phyloP scores from a whole-genome alignment of 1,140 invertebrate genomes.

The Orchesella cincta region DNA sequence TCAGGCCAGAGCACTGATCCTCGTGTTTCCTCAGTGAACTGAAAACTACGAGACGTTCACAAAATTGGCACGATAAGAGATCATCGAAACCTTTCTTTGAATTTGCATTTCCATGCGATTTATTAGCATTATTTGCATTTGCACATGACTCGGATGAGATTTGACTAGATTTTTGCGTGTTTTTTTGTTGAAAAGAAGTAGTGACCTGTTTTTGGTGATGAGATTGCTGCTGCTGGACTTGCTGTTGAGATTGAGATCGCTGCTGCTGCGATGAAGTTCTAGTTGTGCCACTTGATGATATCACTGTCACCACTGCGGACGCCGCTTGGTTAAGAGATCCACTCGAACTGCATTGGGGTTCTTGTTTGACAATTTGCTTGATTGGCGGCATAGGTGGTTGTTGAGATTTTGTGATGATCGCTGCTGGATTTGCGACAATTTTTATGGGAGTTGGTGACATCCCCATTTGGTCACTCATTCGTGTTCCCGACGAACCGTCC shows the following conservation, averaged over 20 bases:
- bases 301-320: neutral
- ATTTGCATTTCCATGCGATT: neutral
- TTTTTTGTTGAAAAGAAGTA: no score
- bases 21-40: constrained; percentile 8
- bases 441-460: neutral
- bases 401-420: neutral
- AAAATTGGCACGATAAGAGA: constrained; percentile 4
- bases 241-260: neutral
- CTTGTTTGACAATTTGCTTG: neutral
- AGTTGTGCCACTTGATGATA: neutral
- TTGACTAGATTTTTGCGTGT: no score
- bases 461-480: neutral
- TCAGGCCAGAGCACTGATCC: constrained; percentile 10
- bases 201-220: neutral
- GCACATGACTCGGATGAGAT: no score
- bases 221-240: neutral
- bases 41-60: neutral
- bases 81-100: neutral
- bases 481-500: neutral
- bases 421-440: neutral
- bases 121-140: neutral
- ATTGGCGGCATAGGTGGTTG: neutral
- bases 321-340: neutral
- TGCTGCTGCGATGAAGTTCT: neutral
- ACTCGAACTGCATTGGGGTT: neutral